phyloP scores from a whole-genome alignment of 2,113 vertebrate genomes.

The Rhinolophus ferrumequinum region DNA sequence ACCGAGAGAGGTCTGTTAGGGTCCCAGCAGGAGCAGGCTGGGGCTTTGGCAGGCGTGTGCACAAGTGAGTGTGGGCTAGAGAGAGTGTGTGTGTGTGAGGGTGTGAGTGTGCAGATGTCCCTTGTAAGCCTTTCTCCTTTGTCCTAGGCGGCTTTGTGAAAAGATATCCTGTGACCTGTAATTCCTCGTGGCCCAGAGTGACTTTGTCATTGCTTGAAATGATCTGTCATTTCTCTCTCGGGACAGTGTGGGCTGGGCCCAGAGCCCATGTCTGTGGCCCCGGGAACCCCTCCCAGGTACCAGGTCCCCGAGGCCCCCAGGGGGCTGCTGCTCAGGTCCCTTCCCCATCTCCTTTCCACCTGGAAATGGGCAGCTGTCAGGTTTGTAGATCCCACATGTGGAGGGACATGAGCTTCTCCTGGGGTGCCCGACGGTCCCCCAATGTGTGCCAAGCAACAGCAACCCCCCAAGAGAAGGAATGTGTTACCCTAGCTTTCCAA shows the following conservation, averaged over 20 bases:
- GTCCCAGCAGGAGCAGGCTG: neutral
- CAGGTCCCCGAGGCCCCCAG: fast-evolving
- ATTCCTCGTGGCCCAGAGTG: no score
- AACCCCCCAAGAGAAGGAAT: constrained; percentile 77
- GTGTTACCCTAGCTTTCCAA: constrained; percentile 76
- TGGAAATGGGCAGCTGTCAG: no score
- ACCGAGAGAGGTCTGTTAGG: neutral
- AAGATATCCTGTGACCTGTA: neutral
- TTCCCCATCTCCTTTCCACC: fast-evolving
- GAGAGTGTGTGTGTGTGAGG: fast-evolving
- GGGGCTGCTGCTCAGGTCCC: fast-evolving
- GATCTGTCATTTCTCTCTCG: fast-evolving
- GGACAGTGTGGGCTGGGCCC: neutral
- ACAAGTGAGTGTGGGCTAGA: neutral
- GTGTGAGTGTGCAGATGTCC: fast-evolving
- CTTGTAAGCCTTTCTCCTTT: no score
- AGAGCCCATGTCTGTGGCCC: neutral
- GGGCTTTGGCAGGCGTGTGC: neutral
- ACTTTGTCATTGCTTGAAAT: fast-evolving
- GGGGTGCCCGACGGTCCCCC: neutral
- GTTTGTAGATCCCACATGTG: fast-evolving
- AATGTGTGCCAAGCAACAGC: neutral
- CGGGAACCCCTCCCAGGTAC: neutral
- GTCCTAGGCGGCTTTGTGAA: no score
- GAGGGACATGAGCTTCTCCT: neutral